Percentiles rank a stretch among this genome's conserved stretches.
phyloP scores from a whole-genome alignment of 2,888 invertebrate genomes.

The Pachydiplax longipennis region DNA sequence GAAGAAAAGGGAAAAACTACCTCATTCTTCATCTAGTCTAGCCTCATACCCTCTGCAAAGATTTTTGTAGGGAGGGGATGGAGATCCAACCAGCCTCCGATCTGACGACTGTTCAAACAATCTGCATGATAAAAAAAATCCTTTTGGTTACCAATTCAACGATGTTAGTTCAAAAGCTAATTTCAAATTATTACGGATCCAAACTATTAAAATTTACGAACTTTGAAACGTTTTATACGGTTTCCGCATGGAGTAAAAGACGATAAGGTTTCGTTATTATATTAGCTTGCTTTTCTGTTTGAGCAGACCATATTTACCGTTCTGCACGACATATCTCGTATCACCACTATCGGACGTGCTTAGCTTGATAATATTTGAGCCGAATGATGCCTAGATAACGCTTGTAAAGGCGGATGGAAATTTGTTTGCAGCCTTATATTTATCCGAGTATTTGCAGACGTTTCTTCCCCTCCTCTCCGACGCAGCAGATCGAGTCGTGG shows the following conservation, averaged over 20 bases:
- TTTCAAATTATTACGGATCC: too few species aligned
- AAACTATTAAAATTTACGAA: too few species aligned
- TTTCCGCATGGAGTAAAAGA: too few species aligned
- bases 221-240: too few species aligned
- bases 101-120: too few species aligned
- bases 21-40: background rate
- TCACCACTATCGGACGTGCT: background rate
- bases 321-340: background rate
- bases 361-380: background rate
- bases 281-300: background rate
- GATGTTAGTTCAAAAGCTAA: too few species aligned
- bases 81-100: too few species aligned
- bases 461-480: background rate
- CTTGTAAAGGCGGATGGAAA: background rate
- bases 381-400: background rate
- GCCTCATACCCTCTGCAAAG: too few species aligned
- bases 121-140: too few species aligned
- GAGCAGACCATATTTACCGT: background rate
- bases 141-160: too few species aligned
- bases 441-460: background rate
- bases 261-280: background rate
- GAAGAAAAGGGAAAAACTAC: too few species aligned
- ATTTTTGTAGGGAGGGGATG: too few species aligned
- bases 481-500: background rate
- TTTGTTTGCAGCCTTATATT: background rate